phyloP scores from a whole-genome alignment of 2,888 invertebrate species.

The Microplitis manilae region DNA sequence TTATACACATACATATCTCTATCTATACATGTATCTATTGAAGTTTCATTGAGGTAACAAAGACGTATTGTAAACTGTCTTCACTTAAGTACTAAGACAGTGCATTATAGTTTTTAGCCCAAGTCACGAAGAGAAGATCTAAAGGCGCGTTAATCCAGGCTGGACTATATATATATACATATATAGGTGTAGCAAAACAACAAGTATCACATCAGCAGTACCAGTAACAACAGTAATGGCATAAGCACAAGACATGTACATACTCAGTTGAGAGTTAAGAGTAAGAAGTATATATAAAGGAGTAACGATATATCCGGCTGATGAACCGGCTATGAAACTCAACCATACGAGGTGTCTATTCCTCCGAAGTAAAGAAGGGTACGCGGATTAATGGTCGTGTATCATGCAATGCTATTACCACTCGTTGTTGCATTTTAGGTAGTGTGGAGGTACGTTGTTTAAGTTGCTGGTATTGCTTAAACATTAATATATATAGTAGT shows the following conservation, averaged over 20 bases:
- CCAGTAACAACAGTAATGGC: constrained; percentile 17
- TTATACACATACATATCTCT: not conserved
- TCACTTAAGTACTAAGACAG: not conserved
- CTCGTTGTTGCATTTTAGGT: constrained; percentile 59
- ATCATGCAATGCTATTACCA: constrained; percentile 66
- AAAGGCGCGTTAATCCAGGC: not conserved
- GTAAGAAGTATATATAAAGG: constrained; percentile 26
- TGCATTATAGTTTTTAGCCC: not conserved
- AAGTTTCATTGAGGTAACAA: not conserved
- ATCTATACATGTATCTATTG: not conserved
- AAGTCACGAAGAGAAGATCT: not conserved
- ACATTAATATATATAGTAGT: constrained; percentile 21
- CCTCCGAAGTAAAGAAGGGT: constrained; percentile 63
- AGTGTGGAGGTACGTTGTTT: constrained; percentile 26
- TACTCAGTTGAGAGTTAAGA: constrained; percentile 17
- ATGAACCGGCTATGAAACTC: constrained; percentile 61
- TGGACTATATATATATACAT: not conserved
- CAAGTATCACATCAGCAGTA: not conserved
- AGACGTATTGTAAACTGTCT: not conserved
- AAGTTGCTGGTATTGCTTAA: not conserved
- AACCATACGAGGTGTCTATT: constrained; percentile 62
- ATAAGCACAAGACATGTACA: constrained; percentile 23
- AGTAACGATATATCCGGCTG: constrained; percentile 35
- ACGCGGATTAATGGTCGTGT: constrained; percentile 64
- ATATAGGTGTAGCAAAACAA: not conserved